Base-by-base conservation (phyloP, 2,113 vertebrate genomes). In the Rhinichthys klamathensis region DNA sequence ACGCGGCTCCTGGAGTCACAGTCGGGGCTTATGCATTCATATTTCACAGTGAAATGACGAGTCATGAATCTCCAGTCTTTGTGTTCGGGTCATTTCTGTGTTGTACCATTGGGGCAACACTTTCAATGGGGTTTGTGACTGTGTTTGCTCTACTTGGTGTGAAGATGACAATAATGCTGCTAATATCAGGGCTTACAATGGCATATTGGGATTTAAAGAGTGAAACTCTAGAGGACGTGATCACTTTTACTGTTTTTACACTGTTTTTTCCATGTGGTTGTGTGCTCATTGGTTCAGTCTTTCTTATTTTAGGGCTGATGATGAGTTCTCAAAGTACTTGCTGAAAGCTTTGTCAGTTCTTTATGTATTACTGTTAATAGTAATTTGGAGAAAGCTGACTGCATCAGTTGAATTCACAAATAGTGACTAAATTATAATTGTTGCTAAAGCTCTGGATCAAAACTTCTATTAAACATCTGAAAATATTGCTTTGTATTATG, bases 211-310 rank as follows among this genome's bases (percentile, higher is more conserved):
- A 15, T 30, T 65, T 30, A 65, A 16, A 1, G 61, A 16, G 0
- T 15, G 27, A 30, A 30, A 65, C 2, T 30, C 6, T 65, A 65
- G 0, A 1, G 25, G 15, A 15, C 7, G 25, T 30, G 12, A 30
- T 30, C 5, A 0, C 0, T 30, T 65, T 7, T 0, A 16, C 25
- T 1, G 9, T 11, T 41, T 0, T 11, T 70, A 12, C 3, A 21
- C 16, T 35, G 30, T 3, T 70, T 38, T 12, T 23, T 1, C 3
- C 67, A 70, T 38, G 32, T 38, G 61, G 11, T 15, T 73, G 70
- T 73, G 72, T 74, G 23, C 35, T 74, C n/a, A 49, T 8, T 15
- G 72, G 72, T 74, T 74, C 72, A 46, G 23, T 74, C 10, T 25
- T 74, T 74, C 41, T 25, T 25, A 27, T 49, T 3, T 74, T 46